Evolutionary conservation across 1,140 invertebrate genomes (phyloP).

Genomic region (Cydia splendana): DNA sequence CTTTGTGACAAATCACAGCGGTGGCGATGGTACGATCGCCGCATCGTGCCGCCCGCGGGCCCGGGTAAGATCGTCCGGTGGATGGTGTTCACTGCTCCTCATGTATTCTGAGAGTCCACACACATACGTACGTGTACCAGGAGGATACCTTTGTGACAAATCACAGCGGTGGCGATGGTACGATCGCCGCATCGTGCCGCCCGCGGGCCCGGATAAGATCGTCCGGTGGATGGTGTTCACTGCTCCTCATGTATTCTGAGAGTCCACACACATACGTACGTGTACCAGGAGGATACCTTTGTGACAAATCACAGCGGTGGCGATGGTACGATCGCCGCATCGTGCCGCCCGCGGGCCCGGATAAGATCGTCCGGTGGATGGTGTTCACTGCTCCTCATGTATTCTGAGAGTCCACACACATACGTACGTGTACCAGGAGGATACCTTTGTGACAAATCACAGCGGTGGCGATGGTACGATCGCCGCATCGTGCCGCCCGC

Average conservation of each 20-base stretch:
- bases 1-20: conserved; percentile 23
- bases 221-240: neutral
- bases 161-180: conserved; percentile 31
- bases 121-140: no score
- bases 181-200: conserved; percentile 22
- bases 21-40: conserved; percentile 24
- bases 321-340: conserved; percentile 17
- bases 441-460: conserved; percentile 16
- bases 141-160: neutral
- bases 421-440: no score
- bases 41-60: conserved; percentile 29
- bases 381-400: neutral
- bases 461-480: conserved; percentile 27
- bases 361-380: conserved; percentile 3
- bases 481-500: conserved; percentile 26
- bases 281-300: no score
- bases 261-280: no score
- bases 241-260: neutral
- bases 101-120: no score
- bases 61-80: neutral
- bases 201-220: conserved; percentile 10
- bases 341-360: conserved; percentile 19
- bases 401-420: no score
- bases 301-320: conserved; percentile 31
- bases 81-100: neutral